Evolutionary conservation across 1,140 invertebrate species (phyloP).

Genomic region (Sinonovacula constricta): DNA sequence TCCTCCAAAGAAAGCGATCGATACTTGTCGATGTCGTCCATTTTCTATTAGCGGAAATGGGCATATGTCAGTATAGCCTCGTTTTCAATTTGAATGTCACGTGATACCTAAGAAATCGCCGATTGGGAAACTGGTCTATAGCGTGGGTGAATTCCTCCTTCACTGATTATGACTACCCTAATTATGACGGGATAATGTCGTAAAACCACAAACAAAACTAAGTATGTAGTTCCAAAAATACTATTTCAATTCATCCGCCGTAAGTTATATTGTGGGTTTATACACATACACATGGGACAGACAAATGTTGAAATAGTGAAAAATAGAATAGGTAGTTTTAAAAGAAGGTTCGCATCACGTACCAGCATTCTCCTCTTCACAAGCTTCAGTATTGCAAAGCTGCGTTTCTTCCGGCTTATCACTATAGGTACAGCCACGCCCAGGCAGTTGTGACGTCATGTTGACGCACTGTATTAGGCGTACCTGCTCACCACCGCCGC

Average conservation of each 20-base stretch:
- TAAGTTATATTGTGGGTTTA: neutral
- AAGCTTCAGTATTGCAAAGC: slow-evolving; percentile 76
- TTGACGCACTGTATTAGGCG: slow-evolving; percentile 78
- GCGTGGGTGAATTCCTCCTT: too few species aligned
- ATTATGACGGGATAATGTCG: neutral
- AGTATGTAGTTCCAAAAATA: neutral
- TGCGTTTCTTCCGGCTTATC: slow-evolving; percentile 74
- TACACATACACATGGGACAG: neutral
- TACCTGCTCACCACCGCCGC: slow-evolving; percentile 71
- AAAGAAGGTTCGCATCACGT: too few species aligned
- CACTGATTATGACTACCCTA: neutral
- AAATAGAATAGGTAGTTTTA: too few species aligned
- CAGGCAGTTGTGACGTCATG: slow-evolving; percentile 73
- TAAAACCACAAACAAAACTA: neutral
- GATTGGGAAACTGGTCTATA: too few species aligned
- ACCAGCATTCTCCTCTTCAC: slow-evolving; percentile 72
- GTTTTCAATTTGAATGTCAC: too few species aligned
- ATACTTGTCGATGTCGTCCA: too few species aligned
- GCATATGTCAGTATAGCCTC: too few species aligned
- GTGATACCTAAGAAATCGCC: too few species aligned
- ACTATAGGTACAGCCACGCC: slow-evolving; percentile 71
- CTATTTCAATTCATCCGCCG: neutral
- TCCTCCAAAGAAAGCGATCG: too few species aligned
- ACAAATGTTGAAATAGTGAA: neutral
- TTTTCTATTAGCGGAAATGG: too few species aligned